Base-by-base conservation (phyloP, 2,113 vertebrate genomes). In the Mastomys coucha region DNA sequence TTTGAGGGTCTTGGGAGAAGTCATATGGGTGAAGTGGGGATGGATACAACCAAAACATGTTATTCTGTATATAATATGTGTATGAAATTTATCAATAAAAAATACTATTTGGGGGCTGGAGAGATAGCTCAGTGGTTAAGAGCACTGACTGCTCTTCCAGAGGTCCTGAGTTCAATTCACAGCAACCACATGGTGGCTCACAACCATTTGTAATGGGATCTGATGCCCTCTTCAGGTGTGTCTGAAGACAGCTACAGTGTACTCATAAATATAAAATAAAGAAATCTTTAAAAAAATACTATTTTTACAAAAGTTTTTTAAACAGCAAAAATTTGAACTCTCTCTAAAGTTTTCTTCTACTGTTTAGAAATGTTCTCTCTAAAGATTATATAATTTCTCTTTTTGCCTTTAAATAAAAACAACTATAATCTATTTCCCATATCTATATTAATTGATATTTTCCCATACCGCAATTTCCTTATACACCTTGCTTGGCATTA, bases 391-490 rank as follows among this genome's bases (percentile, higher is more conserved):
- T 84, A 51, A 88, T 88, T 80, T 95, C 4, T 42, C 63, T 88
- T 88, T 85, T 91, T 92, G 87, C 11, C 85, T 85, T 96, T 94
- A 91, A 58, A 94, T 91, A 42, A 86, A 76, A 2, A n/a, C 60
- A 51, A n/a, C 78, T 89, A 28, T 28, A 87, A 88, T 89, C 67
- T 1, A 69, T 87, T 95, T 91, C 16, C 89, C 53, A 49, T 87
- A 45, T 82, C 7, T 93, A 58, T 60, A 58, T 67, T 81, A 96
- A 82, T 24, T 84, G 60, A 67, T 45, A 88, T 42, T 49, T 92
- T 91, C 88, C 24, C 33, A 42, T 85, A 91, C 42, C 56, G 11
- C 76, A 91, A 88, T 63, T 67, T 75, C 53, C 49, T 94, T 81
- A 65, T 9, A 12, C 31, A 88, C 53, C n/a, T 86, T 88, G 36